phyloP scores from a whole-genome alignment of 2,113 vertebrate genomes.

The Pelmatolapia mariae region DNA sequence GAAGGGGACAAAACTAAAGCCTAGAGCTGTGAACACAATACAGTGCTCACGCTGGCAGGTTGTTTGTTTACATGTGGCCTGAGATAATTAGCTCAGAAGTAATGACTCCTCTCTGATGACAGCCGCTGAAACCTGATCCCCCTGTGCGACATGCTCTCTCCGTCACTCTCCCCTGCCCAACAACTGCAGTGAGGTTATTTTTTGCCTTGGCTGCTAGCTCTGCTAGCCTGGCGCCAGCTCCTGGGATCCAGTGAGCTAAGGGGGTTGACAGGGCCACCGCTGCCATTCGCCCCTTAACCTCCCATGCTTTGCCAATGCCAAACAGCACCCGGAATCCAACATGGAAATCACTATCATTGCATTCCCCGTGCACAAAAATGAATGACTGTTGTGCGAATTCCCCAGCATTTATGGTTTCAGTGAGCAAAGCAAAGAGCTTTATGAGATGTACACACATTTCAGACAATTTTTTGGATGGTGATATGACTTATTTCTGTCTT shows the following conservation, averaged over 20 bases:
- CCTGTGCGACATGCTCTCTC: conserved; percentile 62
- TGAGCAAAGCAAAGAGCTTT: background rate
- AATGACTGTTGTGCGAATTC: background rate
- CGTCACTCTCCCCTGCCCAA: conserved; percentile 69
- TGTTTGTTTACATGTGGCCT: conserved; percentile 70
- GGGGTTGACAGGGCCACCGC: conserved; percentile 51
- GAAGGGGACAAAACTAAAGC: background rate
- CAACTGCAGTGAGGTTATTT: conserved; percentile 76
- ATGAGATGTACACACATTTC: background rate
- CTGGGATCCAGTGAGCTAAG: conserved; percentile 45
- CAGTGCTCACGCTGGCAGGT: conserved; percentile 53
- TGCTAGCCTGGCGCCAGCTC: conserved; percentile 72
- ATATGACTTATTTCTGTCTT: background rate
- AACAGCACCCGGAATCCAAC: conserved; percentile 46
- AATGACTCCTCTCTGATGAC: conserved; percentile 78
- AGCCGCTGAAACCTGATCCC: conserved; percentile 71
- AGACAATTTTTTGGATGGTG: background rate
- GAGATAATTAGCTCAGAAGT: conserved; percentile 79
- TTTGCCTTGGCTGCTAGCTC: conserved; percentile 58
- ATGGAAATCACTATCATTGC: conserved; percentile 48
- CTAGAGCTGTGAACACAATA: conserved; percentile 52
- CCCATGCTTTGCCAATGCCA: conserved; percentile 31
- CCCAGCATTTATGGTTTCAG: background rate
- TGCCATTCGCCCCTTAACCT: conserved; percentile 66
- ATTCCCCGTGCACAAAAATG: background rate